Evolutionary conservation across 2,888 invertebrate genomes (phyloP).

Genomic region (Drosophila prolongata): DNA sequence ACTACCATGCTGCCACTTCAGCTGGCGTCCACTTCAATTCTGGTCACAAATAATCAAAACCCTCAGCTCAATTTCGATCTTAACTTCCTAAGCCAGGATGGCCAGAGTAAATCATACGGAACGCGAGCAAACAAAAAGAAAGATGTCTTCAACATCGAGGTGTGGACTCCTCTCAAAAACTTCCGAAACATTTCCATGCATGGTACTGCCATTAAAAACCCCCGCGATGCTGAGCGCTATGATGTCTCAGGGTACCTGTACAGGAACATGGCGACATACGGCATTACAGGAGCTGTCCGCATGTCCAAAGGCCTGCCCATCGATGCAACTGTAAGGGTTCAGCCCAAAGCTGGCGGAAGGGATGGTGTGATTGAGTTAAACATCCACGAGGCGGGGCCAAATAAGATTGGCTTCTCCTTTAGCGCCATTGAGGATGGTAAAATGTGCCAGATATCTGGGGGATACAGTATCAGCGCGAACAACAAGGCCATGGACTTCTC

Average conservation of each 20-base stretch:
- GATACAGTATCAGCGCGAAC: conserved; percentile 81
- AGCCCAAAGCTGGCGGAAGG: conserved; percentile 84
- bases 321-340: conserved; percentile 84
- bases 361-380: conserved; percentile 82
- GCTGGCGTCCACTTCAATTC: conserved; percentile 74
- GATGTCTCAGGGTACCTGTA: conserved; percentile 84
- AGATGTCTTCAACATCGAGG: conserved; percentile 82
- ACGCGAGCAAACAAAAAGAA: conserved; percentile 78
- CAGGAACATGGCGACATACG: conserved; percentile 84
- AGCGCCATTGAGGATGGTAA: conserved; percentile 84
- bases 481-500: conserved; percentile 85
- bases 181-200: conserved; percentile 83
- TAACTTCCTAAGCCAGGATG: conserved; percentile 68
- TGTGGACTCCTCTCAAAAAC: conserved; percentile 82
- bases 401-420: conserved; percentile 80
- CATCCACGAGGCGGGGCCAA: conserved; percentile 67
- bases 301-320: conserved; percentile 83
- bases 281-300: conserved; percentile 84
- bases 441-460: conserved; percentile 84
- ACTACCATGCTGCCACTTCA: conserved; percentile 82
- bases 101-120: conserved; percentile 79
- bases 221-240: conserved; percentile 67
- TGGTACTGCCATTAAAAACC: conserved; percentile 72
- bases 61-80: conserved; percentile 80
- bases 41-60: conserved; percentile 71